Evolutionary conservation across 2,113 vertebrate genomes (phyloP).

Genomic region (Emydura subglobosa): DNA sequence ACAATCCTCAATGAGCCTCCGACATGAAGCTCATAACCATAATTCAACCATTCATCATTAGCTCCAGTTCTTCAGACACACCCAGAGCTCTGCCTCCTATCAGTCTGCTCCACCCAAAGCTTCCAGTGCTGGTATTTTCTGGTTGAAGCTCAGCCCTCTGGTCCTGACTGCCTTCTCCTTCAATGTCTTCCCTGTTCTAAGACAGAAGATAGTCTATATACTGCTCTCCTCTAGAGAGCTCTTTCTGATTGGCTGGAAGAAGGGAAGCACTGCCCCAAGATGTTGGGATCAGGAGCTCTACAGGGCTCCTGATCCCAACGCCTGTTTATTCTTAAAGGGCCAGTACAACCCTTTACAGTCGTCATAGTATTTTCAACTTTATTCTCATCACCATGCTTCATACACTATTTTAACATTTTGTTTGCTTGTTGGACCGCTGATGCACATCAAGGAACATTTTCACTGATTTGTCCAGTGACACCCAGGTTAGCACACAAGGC

Average conservation of each 20-base stretch:
- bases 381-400: background rate
- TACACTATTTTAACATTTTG: background rate
- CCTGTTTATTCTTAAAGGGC: background rate
- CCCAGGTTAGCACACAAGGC: background rate
- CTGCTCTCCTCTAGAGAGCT: too few relatives aligned
- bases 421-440: background rate
- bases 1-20: background rate
- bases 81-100: background rate
- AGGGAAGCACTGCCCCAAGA: fast-evolving
- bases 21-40: background rate
- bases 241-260: too few relatives aligned
- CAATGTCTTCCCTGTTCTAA: background rate
- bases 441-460: background rate
- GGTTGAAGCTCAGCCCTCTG: background rate
- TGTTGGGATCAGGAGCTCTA: too few relatives aligned
- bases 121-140: background rate
- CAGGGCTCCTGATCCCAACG: background rate
- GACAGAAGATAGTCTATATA: too few relatives aligned
- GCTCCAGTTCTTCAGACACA: background rate
- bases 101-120: background rate
- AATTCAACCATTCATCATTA: background rate
- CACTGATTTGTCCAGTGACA: background rate
- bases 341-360: too few relatives aligned
- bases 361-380: background rate
- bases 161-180: background rate